Base-by-base conservation (phyloP, 2,888 invertebrate species). In the Lycophotia porphyrea region DNA sequence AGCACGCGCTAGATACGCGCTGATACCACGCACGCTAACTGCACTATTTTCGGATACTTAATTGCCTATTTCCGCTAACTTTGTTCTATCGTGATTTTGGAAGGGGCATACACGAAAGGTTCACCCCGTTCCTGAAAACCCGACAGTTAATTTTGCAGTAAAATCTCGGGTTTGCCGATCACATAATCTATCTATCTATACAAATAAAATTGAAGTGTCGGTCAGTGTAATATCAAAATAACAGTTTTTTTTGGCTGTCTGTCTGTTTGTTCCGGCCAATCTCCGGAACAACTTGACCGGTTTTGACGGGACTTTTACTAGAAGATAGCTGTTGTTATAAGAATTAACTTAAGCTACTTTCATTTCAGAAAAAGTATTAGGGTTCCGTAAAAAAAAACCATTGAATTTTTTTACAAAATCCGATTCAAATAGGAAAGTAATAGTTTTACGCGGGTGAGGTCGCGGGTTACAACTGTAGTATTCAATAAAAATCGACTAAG, bases 11-110 rank as follows among this genome's bases (percentile, higher is more conserved):
- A 91, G 94, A 94, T 94, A 88, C 87, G 76, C 81, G 72, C 83
- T 86, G 94, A 94, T 94, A 94, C 90, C 85, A 90, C 90, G 92
- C 94, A 95, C 95, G 95, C 93, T 88, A 93, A 88, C 89, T 89
- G 87, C 86, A 90, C 89, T 91, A 90, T 92, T 92, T 92, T 90
- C 86, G 91, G 81, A 85, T 86, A 80, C 86, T 86, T 85, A 89
- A 88, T 90, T 88, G 81, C 79, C 81, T 86, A 86, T 86, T 89
- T 86, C 83, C 83, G 78, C 78, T 80, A 82, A 80, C 42, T 72
- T 81, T 78, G 70, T 65, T 74, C 65, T 76, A 78, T 80, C 72
- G 66, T 64, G 74, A 80, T 81, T 80, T 74, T 64, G 80, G 76
- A 81, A 49, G 66, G 44, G 36, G 64, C 15, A 31, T 63, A 13